These are phyloP conservation scores for Actenoides lindsayi DNA, from an alignment of 2,113 vertebrate genomes.

Conservation along the genomic window DNA sequence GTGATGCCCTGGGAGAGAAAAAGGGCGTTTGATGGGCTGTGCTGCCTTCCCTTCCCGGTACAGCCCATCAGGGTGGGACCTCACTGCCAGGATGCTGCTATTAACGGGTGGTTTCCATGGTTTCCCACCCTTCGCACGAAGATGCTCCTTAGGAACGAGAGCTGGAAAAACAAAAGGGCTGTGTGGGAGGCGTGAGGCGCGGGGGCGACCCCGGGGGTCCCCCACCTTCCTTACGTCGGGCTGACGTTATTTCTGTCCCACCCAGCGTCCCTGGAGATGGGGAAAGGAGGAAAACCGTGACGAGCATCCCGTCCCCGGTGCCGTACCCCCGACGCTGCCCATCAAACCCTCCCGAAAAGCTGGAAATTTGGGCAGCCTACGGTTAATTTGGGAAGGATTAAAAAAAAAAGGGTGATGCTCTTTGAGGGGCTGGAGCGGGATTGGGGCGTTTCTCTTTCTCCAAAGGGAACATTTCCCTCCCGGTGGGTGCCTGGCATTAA, in stretches of 20 bases:
- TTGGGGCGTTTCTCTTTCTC: neutral
- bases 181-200: neutral
- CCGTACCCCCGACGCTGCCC: rapidly evolving
- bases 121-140: neutral
- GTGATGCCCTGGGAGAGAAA: neutral
- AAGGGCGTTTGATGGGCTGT: rapidly evolving
- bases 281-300: rapidly evolving
- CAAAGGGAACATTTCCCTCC: too few species aligned
- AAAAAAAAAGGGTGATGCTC: neutral
- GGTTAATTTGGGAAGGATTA: neutral
- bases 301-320: rapidly evolving
- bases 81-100: neutral
- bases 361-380: neutral
- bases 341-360: neutral
- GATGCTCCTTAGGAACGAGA: neutral
- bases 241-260: neutral
- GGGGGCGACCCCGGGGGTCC: neutral
- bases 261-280: neutral
- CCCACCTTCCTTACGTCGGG: neutral
- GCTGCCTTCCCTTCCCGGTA: rapidly evolving
- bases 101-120: slow-evolving; percentile 24
- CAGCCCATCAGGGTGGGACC: neutral
- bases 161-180: neutral
- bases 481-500: too few species aligned
- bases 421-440: neutral